Conservation (phyloP, 2,888 invertebrate species). For the Dolomedes plantarius region DNA sequence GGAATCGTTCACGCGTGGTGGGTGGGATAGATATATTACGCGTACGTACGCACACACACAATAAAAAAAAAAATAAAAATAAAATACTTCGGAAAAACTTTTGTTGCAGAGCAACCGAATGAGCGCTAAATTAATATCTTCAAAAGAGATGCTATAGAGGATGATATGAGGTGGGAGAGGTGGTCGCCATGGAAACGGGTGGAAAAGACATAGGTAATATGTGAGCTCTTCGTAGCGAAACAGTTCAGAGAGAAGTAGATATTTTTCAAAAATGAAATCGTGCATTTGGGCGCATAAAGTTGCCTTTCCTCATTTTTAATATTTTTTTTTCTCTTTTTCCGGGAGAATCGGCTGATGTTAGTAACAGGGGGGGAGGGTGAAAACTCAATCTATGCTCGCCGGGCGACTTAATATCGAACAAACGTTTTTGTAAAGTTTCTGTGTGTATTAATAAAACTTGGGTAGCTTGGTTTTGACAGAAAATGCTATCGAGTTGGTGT, state of each 20-base stretch:
- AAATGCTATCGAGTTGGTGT: neutral
- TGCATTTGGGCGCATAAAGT: slow-evolving; percentile 10
- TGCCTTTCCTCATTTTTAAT: slow-evolving; percentile 4
- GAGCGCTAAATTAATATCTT: slow-evolving; percentile 13
- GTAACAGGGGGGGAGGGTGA: neutral
- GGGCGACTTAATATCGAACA: slow-evolving; percentile 3
- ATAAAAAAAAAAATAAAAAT: too few species aligned
- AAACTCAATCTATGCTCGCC: slow-evolving; percentile 4
- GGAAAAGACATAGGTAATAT: slow-evolving; percentile 28
- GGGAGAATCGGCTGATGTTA: neutral
- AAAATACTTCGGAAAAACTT: slow-evolving; percentile 3
- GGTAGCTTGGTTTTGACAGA: neutral
- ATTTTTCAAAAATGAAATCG: slow-evolving; percentile 30
- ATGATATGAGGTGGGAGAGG: slow-evolving; percentile 10
- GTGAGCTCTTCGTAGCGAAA: slow-evolving; percentile 1
- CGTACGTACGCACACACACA: neutral
- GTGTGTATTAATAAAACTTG: neutral
- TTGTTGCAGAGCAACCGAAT: neutral
- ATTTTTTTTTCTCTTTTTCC: neutral
- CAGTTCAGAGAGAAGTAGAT: slow-evolving; percentile 5
- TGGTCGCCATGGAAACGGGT: slow-evolving; percentile 14
- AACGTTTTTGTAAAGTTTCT: slow-evolving; percentile 12
- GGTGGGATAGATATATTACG: neutral
- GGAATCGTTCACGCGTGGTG: neutral
- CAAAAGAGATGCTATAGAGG: neutral